Evolutionary conservation across 2,113 vertebrate species (phyloP).

Genomic region (Leucopsar rothschildi): DNA sequence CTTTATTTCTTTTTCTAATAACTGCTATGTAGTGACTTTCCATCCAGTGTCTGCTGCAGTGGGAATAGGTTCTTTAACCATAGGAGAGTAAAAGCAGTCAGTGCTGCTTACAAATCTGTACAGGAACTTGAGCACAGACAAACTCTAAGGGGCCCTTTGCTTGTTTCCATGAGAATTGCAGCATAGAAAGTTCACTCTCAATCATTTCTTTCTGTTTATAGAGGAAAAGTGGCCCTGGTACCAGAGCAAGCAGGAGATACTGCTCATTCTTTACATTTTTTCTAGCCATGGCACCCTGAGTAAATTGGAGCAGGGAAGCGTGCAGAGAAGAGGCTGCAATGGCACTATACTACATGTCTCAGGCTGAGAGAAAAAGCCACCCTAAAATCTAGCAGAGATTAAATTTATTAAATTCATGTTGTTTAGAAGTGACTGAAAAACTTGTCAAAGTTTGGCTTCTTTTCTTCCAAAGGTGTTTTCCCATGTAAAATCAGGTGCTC

Average conservation of each 20-base stretch:
- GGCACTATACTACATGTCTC: neutral
- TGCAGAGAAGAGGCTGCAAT: neutral
- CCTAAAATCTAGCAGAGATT: neutral
- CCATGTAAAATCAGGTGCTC: neutral
- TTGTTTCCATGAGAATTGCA: neutral
- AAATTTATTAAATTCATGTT: neutral
- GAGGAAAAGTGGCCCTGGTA: neutral
- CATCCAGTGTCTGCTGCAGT: neutral
- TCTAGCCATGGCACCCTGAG: neutral
- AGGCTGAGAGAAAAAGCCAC: neutral
- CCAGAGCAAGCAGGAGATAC: neutral
- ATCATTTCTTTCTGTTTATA: neutral
- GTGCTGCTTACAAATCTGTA: neutral
- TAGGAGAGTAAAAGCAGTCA: neutral
- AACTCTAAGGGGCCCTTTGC: neutral
- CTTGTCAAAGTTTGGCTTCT: neutral
- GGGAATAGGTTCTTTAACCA: neutral
- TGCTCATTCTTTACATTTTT: neutral
- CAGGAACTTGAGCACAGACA: neutral
- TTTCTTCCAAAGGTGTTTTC: neutral
- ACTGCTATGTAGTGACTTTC: neutral
- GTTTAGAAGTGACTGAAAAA: neutral
- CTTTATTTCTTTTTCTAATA: constrained; percentile 31
- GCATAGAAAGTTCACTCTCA: neutral
- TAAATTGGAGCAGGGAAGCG: neutral